These are phyloP conservation scores for Dioctria linearis DNA, from an alignment of 2,888 invertebrate genomes.

Conservation along the genomic window DNA sequence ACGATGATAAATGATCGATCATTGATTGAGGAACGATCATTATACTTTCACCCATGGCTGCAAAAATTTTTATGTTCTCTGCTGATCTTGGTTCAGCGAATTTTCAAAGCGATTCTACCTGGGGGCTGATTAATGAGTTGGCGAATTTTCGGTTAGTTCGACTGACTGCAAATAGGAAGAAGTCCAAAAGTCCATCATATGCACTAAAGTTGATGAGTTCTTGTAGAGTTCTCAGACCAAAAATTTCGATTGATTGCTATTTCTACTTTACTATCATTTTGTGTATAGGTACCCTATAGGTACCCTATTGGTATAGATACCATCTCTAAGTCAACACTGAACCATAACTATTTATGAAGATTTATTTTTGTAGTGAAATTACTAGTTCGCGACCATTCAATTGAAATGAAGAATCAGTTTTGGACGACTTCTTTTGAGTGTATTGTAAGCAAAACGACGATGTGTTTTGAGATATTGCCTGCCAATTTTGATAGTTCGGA, in stretches of 20 bases:
- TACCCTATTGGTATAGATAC: no score
- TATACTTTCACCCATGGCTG: constrained; percentile 43
- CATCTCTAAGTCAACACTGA: no score
- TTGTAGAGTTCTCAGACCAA: background rate
- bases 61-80: constrained; percentile 12
- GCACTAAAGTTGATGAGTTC: background rate
- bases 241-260: no score
- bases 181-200: no score
- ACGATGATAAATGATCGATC: constrained; percentile 52
- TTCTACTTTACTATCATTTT: no score
- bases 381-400: no score
- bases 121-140: constrained; percentile 52
- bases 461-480: background rate
- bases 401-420: no score
- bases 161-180: background rate
- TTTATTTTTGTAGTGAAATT: no score
- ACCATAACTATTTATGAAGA: no score
- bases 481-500: constrained; percentile 29
- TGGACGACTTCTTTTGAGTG: no score
- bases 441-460: no score
- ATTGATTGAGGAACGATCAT: constrained; percentile 12
- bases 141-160: constrained; percentile 12
- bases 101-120: constrained; percentile 4
- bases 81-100: background rate
- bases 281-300: no score